Conservation (phyloP, 2,888 invertebrate species). For the Achlya flavicornis region DNA sequence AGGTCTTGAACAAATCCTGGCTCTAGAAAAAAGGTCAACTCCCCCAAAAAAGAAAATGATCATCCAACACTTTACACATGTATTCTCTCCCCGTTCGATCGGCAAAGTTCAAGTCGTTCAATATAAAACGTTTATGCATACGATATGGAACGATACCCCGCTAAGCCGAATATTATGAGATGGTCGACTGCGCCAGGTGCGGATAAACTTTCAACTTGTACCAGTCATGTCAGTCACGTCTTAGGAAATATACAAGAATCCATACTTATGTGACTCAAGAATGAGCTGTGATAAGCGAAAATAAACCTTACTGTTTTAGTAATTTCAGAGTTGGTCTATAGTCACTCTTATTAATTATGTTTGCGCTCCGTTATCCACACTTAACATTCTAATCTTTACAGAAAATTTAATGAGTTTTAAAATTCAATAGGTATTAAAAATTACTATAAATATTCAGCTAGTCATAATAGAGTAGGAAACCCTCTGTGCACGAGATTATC, state of each 20-base stretch:
- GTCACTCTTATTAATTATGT: too few species aligned
- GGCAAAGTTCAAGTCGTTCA: slow-evolving; percentile 40
- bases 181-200: slow-evolving; percentile 72
- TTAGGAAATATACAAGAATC: slow-evolving; percentile 21
- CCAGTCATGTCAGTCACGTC: slow-evolving; percentile 58
- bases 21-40: neutral
- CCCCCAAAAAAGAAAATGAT: slow-evolving; percentile 28
- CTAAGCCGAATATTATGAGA: slow-evolving; percentile 85
- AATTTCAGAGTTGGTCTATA: too few species aligned
- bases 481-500: too few species aligned
- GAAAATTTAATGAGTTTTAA: too few species aligned
- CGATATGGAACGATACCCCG: slow-evolving; percentile 32
- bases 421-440: too few species aligned
- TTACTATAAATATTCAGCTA: too few species aligned
- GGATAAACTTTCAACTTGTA: slow-evolving; percentile 75
- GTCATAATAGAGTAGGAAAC: too few species aligned
- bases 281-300: neutral
- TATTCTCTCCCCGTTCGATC: slow-evolving; percentile 35
- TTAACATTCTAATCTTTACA: too few species aligned
- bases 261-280: too few species aligned
- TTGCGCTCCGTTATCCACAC: too few species aligned
- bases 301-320: too few species aligned
- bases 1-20: neutral
- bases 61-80: slow-evolving; percentile 46
- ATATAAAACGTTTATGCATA: slow-evolving; percentile 37